Evolutionary conservation across 2,113 vertebrate genomes (phyloP).

Genomic region (Semnornis frantzii): DNA sequence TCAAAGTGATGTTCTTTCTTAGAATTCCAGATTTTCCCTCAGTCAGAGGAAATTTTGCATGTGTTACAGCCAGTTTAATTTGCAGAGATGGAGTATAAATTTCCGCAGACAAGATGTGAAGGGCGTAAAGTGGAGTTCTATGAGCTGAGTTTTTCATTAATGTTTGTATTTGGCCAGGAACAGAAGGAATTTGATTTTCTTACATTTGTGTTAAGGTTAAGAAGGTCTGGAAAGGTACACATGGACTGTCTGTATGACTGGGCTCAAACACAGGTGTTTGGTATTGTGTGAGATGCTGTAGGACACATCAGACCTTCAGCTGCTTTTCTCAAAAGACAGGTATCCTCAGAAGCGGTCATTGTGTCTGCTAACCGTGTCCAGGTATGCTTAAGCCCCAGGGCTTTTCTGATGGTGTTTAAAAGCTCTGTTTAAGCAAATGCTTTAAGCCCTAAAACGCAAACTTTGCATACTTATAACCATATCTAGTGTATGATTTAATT

Average conservation of each 20-base stretch:
- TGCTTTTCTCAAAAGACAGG: neutral
- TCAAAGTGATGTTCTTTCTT: neutral
- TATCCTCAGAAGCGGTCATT: neutral
- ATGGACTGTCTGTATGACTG: neutral
- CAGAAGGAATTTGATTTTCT: neutral
- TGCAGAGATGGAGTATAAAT: neutral
- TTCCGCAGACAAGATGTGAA: neutral
- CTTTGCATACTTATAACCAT: neutral
- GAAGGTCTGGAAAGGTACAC: neutral
- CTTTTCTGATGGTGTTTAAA: neutral
- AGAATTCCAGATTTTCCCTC: neutral
- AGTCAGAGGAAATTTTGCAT: neutral
- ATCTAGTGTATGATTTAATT: neutral
- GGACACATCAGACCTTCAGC: neutral
- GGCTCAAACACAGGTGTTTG: neutral
- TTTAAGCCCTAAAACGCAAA: neutral
- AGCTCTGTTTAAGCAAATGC: neutral
- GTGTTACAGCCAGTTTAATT: neutral
- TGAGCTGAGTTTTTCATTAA: neutral
- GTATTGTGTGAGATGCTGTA: neutral
- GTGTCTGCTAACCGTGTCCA: neutral
- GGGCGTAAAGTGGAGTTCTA: neutral
- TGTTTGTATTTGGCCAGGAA: neutral
- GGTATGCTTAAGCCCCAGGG: neutral
- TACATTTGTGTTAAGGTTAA: neutral